Evolutionary conservation across 2,888 invertebrate species (phyloP).

Genomic region (Psococerastis gibbosa): DNA sequence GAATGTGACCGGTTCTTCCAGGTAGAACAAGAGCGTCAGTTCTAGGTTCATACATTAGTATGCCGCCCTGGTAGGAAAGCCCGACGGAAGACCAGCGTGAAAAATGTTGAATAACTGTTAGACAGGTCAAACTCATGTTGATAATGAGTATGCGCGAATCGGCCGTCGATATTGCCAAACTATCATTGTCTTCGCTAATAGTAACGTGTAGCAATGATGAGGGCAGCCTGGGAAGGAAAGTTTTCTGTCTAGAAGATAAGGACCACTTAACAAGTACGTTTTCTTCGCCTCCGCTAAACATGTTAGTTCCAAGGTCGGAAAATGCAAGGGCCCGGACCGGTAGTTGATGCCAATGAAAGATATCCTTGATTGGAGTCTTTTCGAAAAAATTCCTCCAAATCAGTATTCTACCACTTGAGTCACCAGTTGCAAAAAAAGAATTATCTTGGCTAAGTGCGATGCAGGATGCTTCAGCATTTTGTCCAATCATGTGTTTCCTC

Average conservation of each 20-base stretch:
- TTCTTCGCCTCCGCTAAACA: slow-evolving; percentile 62
- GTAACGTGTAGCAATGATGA: slow-evolving; percentile 42
- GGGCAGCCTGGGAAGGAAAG: slow-evolving; percentile 50
- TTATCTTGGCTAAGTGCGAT: slow-evolving; percentile 47
- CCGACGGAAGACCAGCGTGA: slow-evolving; percentile 23
- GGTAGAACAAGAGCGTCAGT: slow-evolving; percentile 47
- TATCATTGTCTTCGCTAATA: slow-evolving; percentile 39
- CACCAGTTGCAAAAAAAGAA: slow-evolving; percentile 45
- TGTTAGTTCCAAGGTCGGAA: slow-evolving; percentile 37
- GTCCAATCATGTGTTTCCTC: background rate
- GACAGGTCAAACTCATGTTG: background rate
- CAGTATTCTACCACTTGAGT: slow-evolving; percentile 40
- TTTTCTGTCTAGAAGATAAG: slow-evolving; percentile 28
- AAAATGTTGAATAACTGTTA: slow-evolving; percentile 38
- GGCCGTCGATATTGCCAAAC: slow-evolving; percentile 41
- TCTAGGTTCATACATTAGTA: slow-evolving; percentile 37
- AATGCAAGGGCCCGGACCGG: slow-evolving; percentile 46
- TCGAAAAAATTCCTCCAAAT: slow-evolving; percentile 36
- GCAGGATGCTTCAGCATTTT: slow-evolving; percentile 27
- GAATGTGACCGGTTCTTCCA: slow-evolving; percentile 51
- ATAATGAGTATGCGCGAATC: slow-evolving; percentile 36
- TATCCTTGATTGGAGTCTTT: slow-evolving; percentile 24
- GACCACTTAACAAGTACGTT: slow-evolving; percentile 61
- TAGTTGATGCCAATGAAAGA: slow-evolving; percentile 61
- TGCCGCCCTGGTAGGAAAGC: slow-evolving; percentile 19